Conservation (phyloP, 2,797 vertebrate genomes). For the Taenioides sp. region DNA sequence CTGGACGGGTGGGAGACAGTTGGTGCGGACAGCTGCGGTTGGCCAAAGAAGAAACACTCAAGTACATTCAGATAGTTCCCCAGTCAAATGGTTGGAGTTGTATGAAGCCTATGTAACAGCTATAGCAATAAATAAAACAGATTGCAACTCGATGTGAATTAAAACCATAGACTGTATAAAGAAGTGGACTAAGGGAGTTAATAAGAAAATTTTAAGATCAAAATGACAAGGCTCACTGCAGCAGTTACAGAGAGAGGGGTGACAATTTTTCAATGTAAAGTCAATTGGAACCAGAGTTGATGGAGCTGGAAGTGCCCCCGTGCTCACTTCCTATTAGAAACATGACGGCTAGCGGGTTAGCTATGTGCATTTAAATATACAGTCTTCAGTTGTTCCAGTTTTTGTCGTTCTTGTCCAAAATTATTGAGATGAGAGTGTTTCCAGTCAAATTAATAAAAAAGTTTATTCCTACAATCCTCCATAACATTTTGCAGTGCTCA, state of each 20-base stretch:
- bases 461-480: too few relatives aligned
- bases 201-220: too few relatives aligned
- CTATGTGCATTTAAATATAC: too few relatives aligned
- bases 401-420: neutral
- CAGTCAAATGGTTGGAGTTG: constrained; percentile 17
- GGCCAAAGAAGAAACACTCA: constrained; percentile 79
- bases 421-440: neutral
- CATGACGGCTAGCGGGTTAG: too few relatives aligned
- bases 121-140: neutral
- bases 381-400: neutral
- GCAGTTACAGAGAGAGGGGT: too few relatives aligned
- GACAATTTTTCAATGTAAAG: too few relatives aligned
- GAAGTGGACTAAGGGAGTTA: too few relatives aligned
- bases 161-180: too few relatives aligned
- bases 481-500: neutral
- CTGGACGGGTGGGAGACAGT: constrained; percentile 85
- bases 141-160: neutral
- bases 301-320: too few relatives aligned
- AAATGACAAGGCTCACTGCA: too few relatives aligned
- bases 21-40: constrained; percentile 93
- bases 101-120: neutral
- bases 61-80: constrained; percentile 82
- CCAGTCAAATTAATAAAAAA: neutral
- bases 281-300: too few relatives aligned
- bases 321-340: too few relatives aligned